Base-by-base conservation (phyloP, 1,140 invertebrate species). In the Formica exsecta region DNA sequence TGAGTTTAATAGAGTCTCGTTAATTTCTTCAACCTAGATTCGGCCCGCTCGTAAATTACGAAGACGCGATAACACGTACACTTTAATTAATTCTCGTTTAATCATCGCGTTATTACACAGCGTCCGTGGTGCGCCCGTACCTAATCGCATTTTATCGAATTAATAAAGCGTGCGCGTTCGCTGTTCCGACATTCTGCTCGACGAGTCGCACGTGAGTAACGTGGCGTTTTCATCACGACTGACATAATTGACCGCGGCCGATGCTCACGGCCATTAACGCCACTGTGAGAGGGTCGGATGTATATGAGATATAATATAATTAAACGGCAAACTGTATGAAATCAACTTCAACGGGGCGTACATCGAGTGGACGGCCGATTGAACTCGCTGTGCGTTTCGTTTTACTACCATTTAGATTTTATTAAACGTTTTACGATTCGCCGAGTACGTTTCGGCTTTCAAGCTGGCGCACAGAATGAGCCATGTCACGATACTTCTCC, bases 341-440 rank as follows among this genome's bases (percentile, higher is more conserved):
- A 92, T 92, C 81, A 88, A 92, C 86, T 91, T 59, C 83, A 85
- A 36, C 86, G 68, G 38, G 68, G 87, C 86, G 48, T 89, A 51
- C 59, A 51, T 19, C 11, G 64, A 51, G 59, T n/a, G 36, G 51
- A 68, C 25, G 75, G 48, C 38, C 61, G 68, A 62, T n/a, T 59
- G 9, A 66, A 38, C 64, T 54, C 64, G 5, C 76, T 25, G 57
- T n/a, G 19, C 36, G 62, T 66, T 85, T 64, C 85, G 75, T 87
- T 92, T 90, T 88, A 91, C 76, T 79, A 68, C 76, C 71, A 86
- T 90, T 92, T 79, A 81, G 73, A 91, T 92, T 92, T 92, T 91
- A 92, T 92, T 92, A 92, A 91, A 90, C 70, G 89, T 87, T 92
- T 92, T 89, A 92, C 73, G 91, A 91, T 84, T 81, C 88, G 75